Conservation (phyloP, 2,888 invertebrate genomes). For the Seira musarum region DNA sequence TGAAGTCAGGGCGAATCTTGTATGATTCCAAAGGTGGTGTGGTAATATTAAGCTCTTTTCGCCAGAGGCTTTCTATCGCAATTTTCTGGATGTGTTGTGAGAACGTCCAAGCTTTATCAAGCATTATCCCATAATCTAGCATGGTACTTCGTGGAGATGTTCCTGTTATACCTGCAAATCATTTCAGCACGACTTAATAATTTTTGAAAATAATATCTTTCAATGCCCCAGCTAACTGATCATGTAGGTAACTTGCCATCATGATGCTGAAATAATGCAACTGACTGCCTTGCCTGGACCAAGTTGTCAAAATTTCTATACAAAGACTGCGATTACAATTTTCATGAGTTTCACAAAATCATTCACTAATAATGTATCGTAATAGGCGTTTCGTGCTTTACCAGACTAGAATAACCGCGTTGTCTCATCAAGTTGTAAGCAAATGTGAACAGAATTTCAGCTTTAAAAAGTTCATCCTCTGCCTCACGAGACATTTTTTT, state of each 20-base stretch:
- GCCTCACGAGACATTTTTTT: conserved; percentile 86
- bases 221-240: too few relatives aligned
- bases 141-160: conserved; percentile 94
- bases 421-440: conserved; percentile 31
- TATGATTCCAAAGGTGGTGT: conserved; percentile 18
- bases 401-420: conserved; percentile 7
- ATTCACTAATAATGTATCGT: not conserved
- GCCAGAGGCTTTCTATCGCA: conserved; percentile 30
- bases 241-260: too few relatives aligned
- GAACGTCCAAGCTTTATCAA: conserved; percentile 84
- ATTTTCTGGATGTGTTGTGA: conserved; percentile 38
- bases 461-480: conserved; percentile 84
- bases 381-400: not conserved
- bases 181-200: too few relatives aligned
- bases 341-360: not conserved
- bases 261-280: conserved; percentile 96
- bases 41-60: conserved; percentile 3
- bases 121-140: conserved; percentile 90
- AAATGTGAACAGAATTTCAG: conserved; percentile 87
- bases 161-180: conserved; percentile 96
- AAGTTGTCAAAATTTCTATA: conserved; percentile 80
- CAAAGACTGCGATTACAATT: not conserved
- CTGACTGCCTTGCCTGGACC: conserved; percentile 84
- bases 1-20: not conserved
- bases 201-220: too few relatives aligned